Percentiles rank a stretch among this genome's conserved stretches.
phyloP scores from a whole-genome alignment of 2,113 vertebrate species.

The Gallinago media region DNA sequence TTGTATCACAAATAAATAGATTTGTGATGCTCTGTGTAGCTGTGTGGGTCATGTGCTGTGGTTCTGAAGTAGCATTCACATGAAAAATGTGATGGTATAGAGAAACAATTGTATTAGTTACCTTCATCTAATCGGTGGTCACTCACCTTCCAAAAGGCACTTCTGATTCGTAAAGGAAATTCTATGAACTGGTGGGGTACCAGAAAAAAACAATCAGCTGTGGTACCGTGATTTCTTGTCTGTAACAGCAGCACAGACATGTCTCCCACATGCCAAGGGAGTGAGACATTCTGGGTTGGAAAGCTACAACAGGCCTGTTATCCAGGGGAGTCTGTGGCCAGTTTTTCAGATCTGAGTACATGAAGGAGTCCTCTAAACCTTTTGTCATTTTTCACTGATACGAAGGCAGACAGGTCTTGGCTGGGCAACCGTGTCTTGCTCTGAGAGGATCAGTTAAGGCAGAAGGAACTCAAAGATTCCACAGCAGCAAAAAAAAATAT shows the following conservation, averaged over 20 bases:
- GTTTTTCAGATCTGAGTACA: background rate
- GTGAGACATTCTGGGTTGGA: background rate
- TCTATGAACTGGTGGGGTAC: background rate
- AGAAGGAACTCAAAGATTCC: background rate
- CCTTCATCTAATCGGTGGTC: background rate
- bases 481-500: background rate
- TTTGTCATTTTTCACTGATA: background rate
- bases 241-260: background rate
- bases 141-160: background rate
- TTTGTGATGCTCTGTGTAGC: background rate
- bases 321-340: background rate
- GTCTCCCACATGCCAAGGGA: background rate
- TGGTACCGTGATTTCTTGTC: background rate
- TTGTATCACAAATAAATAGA: background rate
- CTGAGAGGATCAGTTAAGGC: background rate
- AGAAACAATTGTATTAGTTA: background rate
- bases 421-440: background rate
- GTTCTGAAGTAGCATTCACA: background rate
- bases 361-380: background rate
- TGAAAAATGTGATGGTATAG: background rate
- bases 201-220: background rate
- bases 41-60: background rate
- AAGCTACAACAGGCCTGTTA: background rate
- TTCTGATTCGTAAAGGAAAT: background rate
- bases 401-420: background rate